phyloP scores from a whole-genome alignment of 2,797 vertebrate species.

The Eupleurogrammus muticus region DNA sequence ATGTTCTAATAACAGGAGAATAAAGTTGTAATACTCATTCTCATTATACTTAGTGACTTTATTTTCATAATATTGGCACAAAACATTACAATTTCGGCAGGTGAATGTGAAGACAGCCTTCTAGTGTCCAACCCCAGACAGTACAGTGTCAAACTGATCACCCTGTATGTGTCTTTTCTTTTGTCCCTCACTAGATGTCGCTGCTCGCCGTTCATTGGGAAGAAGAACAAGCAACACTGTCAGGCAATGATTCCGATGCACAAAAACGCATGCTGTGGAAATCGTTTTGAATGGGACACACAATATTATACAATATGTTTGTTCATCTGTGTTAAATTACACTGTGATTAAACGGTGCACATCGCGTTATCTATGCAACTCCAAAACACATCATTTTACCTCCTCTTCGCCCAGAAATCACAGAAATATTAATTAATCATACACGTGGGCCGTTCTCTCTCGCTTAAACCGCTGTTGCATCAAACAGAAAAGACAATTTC shows the following conservation, averaged over 20 bases:
- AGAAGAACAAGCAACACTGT: background rate
- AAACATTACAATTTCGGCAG: too few species aligned
- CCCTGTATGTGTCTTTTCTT: too few species aligned
- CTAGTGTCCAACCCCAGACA: too few species aligned
- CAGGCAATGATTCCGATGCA: background rate
- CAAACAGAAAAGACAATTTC: background rate
- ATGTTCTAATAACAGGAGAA: too few species aligned
- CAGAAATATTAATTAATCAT: background rate
- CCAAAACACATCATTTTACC: background rate
- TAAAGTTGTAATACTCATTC: too few species aligned
- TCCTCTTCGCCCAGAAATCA: background rate
- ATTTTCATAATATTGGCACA: too few species aligned
- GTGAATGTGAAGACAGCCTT: too few species aligned
- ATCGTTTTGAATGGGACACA: background rate
- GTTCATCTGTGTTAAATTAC: background rate
- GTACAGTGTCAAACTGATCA: too few species aligned
- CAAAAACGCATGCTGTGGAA: background rate
- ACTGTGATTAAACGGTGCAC: too few species aligned
- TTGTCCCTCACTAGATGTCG: conserved; percentile 59
- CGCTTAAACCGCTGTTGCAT: background rate
- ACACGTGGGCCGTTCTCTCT: accelerated
- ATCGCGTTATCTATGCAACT: background rate
- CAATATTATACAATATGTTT: background rate
- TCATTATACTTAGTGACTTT: too few species aligned
- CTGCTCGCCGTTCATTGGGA: conserved; percentile 14